phyloP scores from a whole-genome alignment of 2,888 invertebrate species.

The Neria commutata region DNA sequence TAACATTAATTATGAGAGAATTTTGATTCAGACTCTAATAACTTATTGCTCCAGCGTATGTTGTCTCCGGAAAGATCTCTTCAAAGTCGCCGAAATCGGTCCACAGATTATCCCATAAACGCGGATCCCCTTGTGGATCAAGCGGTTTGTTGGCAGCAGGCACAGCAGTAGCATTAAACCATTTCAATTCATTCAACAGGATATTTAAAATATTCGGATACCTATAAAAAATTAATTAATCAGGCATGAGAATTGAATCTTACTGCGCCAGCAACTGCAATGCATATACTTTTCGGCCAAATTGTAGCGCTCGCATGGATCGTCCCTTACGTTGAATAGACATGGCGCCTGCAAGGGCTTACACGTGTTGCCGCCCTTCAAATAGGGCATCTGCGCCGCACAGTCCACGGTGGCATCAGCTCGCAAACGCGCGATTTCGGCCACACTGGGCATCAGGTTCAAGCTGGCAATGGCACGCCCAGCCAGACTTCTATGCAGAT shows the following conservation, averaged over 20 bases:
- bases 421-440: slow-evolving; percentile 60
- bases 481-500: slow-evolving; percentile 64
- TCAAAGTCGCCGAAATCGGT: slow-evolving; percentile 77
- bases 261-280: no score
- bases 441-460: slow-evolving; percentile 63
- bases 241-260: no score
- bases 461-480: slow-evolving; percentile 67
- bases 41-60: no score
- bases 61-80: not conserved
- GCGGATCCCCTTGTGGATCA: slow-evolving; percentile 76
- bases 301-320: slow-evolving; percentile 87
- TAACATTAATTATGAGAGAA: no score
- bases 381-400: slow-evolving; percentile 34
- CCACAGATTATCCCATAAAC: slow-evolving; percentile 79
- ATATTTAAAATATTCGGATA: slow-evolving; percentile 67
- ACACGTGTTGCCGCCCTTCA: slow-evolving; percentile 63
- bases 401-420: slow-evolving; percentile 67
- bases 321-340: slow-evolving; percentile 78
- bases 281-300: slow-evolving; percentile 69
- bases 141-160: slow-evolving; percentile 74
- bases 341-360: slow-evolving; percentile 70
- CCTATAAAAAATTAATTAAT: no score
- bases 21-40: no score
- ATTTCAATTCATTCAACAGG: slow-evolving; percentile 65
- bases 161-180: slow-evolving; percentile 72